A percentile compares a stretch with the other conserved stretches of the same genome.
These are phyloP conservation scores for Pantherophis vulpinus DNA, from an alignment of 2,797 vertebrate species.

Conservation along the genomic window DNA sequence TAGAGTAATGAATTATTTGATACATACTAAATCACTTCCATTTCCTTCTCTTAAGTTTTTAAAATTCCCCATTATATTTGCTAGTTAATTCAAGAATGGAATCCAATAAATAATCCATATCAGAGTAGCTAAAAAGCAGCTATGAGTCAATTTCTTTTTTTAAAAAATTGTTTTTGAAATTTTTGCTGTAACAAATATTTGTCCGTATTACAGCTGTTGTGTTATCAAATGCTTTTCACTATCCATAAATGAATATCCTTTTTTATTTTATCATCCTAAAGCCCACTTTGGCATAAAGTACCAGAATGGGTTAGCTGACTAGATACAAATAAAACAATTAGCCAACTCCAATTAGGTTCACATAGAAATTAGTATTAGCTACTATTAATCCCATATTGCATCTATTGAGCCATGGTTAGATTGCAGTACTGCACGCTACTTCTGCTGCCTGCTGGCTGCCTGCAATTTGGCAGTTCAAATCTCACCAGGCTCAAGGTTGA, in stretches of 20 bases:
- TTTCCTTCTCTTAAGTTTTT: background rate
- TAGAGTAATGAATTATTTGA: background rate
- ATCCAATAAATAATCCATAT: background rate
- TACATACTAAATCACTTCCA: background rate
- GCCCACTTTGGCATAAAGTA: no score
- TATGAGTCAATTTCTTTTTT: background rate
- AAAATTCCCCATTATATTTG: background rate
- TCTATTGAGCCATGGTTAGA: no score
- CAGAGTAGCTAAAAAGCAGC: background rate
- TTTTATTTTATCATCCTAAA: background rate
- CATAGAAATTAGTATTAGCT: background rate
- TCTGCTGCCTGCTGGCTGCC: no score
- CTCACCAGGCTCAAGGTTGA: no score
- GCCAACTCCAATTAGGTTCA: background rate
- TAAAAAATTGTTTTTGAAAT: background rate
- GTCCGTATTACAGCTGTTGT: background rate
- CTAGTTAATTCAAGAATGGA: background rate
- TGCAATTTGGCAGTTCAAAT: no score
- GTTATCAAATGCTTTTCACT: background rate
- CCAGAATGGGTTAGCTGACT: background rate
- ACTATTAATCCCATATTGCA: background rate
- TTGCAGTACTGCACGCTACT: no score
- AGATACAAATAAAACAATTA: background rate
- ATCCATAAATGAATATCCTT: background rate
- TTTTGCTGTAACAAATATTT: background rate